These are phyloP conservation scores for Diplodus puntazzo DNA, from an alignment of 2,797 vertebrate genomes.

Conservation along the genomic window DNA sequence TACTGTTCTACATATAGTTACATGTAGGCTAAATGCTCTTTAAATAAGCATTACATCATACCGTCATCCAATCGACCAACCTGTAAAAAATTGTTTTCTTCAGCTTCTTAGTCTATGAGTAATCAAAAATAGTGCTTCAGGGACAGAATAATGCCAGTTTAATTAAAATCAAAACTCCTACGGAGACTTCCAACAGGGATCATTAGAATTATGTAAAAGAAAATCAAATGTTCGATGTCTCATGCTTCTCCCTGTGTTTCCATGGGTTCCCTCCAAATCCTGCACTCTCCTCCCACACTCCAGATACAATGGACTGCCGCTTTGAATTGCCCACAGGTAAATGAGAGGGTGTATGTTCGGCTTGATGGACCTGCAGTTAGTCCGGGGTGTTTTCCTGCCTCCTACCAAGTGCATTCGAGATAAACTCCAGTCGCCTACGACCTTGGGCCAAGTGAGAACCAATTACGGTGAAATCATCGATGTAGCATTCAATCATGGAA, in stretches of 20 bases:
- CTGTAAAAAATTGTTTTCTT: neutral
- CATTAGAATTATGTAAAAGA: conserved; percentile 31
- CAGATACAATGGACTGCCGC: conserved; percentile 24
- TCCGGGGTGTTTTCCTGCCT: conserved; percentile 58
- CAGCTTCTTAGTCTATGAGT: neutral
- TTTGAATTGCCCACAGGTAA: conserved; percentile 47
- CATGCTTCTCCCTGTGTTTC: conserved; percentile 8
- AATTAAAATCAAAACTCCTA: conserved; percentile 46
- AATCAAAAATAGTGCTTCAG: conserved; percentile 17
- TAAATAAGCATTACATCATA: conserved; percentile 1
- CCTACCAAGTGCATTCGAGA: conserved; percentile 26
- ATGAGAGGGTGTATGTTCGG: conserved; percentile 34
- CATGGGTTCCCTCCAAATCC: conserved; percentile 35
- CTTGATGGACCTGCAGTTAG: conserved; percentile 32
- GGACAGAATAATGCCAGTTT: conserved; percentile 35
- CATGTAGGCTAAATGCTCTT: neutral
- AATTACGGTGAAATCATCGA: conserved; percentile 30
- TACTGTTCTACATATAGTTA: conserved; percentile 8
- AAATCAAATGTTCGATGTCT: conserved; percentile 14
- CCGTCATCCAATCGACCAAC: neutral
- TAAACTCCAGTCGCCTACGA: conserved; percentile 13
- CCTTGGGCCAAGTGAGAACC: conserved; percentile 23
- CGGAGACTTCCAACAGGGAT: conserved; percentile 27
- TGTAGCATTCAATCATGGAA: conserved; percentile 36
- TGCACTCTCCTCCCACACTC: conserved; percentile 44